These are phyloP conservation scores for Caiman crocodilus DNA, from an alignment of 2,797 vertebrate species.

Conservation along the genomic window DNA sequence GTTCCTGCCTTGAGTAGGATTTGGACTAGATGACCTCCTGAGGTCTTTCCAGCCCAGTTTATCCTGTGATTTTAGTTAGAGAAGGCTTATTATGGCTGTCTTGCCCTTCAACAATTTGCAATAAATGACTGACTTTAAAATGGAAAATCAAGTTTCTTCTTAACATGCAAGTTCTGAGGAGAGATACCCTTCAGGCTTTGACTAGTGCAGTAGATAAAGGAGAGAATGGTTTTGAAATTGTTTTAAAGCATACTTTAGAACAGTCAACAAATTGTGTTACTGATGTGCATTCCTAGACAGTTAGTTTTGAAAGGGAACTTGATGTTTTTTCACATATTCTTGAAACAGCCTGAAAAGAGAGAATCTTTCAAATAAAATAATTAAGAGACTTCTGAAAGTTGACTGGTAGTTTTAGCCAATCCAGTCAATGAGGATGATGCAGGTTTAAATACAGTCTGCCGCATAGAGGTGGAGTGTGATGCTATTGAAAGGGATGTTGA, in stretches of 20 bases:
- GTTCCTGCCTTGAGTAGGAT: no score
- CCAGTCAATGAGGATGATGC: no score
- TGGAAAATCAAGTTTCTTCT: neutral
- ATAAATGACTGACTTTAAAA: no score
- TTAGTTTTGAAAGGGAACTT: neutral
- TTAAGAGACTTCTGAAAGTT: neutral
- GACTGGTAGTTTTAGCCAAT: neutral
- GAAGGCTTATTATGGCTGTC: no score
- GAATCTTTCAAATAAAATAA: neutral
- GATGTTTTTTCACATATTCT: neutral
- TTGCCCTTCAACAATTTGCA: no score
- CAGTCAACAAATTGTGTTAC: accelerated
- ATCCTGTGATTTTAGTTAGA: no score
- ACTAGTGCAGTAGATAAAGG: neutral
- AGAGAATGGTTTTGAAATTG: no score
- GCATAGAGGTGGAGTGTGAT: neutral
- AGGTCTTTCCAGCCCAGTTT: no score
- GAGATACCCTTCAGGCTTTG: neutral
- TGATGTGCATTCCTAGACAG: neutral
- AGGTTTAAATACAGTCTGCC: neutral
- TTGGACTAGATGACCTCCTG: no score
- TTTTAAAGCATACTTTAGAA: neutral
- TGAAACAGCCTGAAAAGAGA: neutral
- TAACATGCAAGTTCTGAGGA: neutral
- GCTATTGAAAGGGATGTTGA: neutral